Percentiles rank a stretch among this genome's conserved stretches.
Conservation (phyloP, 2,797 vertebrate species). For the Pachyuromys duprasi region DNA sequence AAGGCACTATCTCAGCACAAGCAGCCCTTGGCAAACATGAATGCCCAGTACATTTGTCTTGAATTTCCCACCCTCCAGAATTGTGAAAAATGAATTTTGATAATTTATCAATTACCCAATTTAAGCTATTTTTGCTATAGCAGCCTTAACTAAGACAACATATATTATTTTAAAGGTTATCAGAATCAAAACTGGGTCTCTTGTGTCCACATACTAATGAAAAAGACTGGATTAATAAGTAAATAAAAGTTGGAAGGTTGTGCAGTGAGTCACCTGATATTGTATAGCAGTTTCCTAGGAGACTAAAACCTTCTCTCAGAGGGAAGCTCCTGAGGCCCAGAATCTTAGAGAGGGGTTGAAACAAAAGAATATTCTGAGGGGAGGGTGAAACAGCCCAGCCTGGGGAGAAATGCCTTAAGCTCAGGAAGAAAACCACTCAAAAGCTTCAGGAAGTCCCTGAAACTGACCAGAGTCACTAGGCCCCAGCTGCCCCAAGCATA, state of each 20-base stretch:
- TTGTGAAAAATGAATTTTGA: background rate
- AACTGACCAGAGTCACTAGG: background rate
- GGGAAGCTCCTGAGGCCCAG: background rate
- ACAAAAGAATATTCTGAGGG: background rate
- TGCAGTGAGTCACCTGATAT: background rate
- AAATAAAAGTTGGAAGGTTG: background rate
- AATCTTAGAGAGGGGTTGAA: background rate
- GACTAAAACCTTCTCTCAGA: background rate
- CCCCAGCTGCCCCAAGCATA: background rate
- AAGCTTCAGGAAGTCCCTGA: background rate
- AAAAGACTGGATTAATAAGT: background rate
- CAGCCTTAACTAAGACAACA: background rate
- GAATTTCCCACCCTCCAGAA: background rate
- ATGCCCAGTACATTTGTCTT: background rate
- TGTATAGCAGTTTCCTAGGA: background rate
- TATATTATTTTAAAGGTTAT: background rate
- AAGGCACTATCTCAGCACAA: background rate
- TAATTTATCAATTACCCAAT: background rate
- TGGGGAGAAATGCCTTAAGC: background rate
- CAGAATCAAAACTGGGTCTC: background rate
- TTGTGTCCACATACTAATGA: background rate
- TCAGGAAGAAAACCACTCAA: background rate
- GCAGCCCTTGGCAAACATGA: background rate
- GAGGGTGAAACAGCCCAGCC: background rate
- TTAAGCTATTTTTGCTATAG: background rate